Evolutionary conservation across 2,888 invertebrate species (phyloP), one percentile per base, ranked within the genome.

Genomic region (Iphiclides podalirius): DNA sequence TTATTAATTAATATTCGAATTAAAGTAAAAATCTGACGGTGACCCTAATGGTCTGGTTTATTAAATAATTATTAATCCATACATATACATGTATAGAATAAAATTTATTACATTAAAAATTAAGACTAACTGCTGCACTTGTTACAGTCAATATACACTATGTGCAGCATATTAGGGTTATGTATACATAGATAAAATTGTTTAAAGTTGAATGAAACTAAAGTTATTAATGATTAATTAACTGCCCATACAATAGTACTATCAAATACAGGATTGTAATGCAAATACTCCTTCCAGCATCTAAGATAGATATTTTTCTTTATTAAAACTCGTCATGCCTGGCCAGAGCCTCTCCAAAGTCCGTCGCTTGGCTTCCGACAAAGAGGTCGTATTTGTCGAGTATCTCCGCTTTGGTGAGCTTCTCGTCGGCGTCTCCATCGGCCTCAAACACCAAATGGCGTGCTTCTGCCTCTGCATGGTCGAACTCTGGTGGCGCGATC

Each of bases 311-410:
- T n/a, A n/a, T n/a, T n/a, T n/a, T n/a, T n/a, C n/a, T n/a, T 16
- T 16, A 9, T 85, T 93, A 98, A 85, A 98, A 98, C 82, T 98
- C 98, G 72, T 99, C 99, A 70, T 99, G 99, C 61, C 97, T 92
- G 1, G 94, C 93, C 11, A 99, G 88, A 4, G 98, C 98, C 75
- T 99, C 98, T 0, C 99, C 99, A 77, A 98, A 99, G 87, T 99
- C 99, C 0, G 99, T 99, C 1, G 98, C 99, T 78, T 99, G 99
- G 0, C 98, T 98, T 28, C 99, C 99, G 2, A 99, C 99, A 80
- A 99, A 99, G 7, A 98, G 89, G 79, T 99, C 99, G 75, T 98
- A 98, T 75, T 99, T 98, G 47, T 94, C 94, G 15, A 99, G 79
- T 23, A 99, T 93, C 84, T 99, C 99, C 0, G 93, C 92, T 76